Evolutionary conservation across 1,140 invertebrate species (phyloP).

Genomic region (Drosophila kanapiae): DNA sequence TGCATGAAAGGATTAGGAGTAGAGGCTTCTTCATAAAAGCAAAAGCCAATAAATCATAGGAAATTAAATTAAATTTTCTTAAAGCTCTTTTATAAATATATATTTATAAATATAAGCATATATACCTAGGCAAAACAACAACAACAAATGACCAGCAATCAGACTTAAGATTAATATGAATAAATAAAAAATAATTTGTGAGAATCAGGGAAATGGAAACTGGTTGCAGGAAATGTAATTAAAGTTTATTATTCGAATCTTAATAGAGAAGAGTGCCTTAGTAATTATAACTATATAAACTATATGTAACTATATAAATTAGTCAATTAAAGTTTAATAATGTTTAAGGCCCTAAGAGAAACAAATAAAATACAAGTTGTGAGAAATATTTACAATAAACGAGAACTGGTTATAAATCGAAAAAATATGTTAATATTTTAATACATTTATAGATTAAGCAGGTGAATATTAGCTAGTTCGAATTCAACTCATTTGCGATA

Average conservation of each 20-base stretch:
- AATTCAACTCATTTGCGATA: background rate
- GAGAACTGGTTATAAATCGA: background rate
- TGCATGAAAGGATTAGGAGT: constrained; percentile 38
- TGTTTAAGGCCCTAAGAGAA: background rate
- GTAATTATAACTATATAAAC: background rate
- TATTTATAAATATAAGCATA: no score
- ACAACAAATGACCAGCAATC: background rate
- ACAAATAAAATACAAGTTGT: constrained; percentile 10
- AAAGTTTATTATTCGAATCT: background rate
- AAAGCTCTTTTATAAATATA: no score
- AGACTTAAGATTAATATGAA: constrained; percentile 9
- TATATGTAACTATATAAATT: constrained; percentile 3
- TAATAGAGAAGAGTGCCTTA: background rate
- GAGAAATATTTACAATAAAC: constrained; percentile 7
- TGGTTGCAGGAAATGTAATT: background rate
- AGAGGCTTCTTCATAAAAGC: constrained; percentile 2
- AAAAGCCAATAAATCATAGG: constrained; percentile 5
- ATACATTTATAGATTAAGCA: background rate
- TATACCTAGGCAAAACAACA: background rate
- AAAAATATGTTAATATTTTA: background rate
- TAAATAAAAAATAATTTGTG: constrained; percentile 17
- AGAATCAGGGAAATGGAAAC: constrained; percentile 11
- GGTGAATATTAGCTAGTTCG: no score
- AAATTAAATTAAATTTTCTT: constrained; percentile 27
- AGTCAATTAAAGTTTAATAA: background rate